phyloP scores from a whole-genome alignment of 1,140 invertebrate species.

The Epicauta chinensis region DNA sequence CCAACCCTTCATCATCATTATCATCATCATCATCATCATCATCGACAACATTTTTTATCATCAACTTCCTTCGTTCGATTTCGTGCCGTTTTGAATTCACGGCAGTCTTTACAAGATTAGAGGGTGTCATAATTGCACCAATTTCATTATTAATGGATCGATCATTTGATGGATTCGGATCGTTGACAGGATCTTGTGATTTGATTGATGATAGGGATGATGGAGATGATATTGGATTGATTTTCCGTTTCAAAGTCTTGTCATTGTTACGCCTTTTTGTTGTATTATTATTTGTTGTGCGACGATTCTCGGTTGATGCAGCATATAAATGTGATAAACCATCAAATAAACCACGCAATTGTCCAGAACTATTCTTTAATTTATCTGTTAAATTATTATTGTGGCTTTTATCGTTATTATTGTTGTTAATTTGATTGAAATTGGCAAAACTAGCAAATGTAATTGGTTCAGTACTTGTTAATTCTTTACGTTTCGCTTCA shows the following conservation, averaged over 20 bases:
- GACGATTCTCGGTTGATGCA: slow-evolving; percentile 45
- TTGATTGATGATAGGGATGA: neutral
- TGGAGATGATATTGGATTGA: slow-evolving; percentile 7
- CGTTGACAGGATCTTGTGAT: neutral
- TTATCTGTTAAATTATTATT: slow-evolving; percentile 2
- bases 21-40: too few species aligned
- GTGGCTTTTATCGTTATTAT: slow-evolving; percentile 35
- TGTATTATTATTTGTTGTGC: slow-evolving; percentile 30
- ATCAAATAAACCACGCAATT: slow-evolving; percentile 72
- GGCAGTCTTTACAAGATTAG: slow-evolving; percentile 57
- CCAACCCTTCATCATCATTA: slow-evolving; percentile 30
- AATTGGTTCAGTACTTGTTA: slow-evolving; percentile 41
- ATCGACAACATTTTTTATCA: slow-evolving; percentile 9
- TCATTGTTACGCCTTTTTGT: neutral
- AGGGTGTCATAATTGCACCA: slow-evolving; percentile 48
- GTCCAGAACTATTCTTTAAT: slow-evolving; percentile 49
- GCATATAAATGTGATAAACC: slow-evolving; percentile 79
- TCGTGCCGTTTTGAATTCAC: slow-evolving; percentile 57
- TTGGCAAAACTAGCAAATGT: slow-evolving; percentile 41
- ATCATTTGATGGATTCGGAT: too few species aligned
- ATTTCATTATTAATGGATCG: neutral
- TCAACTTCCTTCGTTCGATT: slow-evolving; percentile 37
- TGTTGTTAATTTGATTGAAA: slow-evolving; percentile 37
- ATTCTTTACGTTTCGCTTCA: slow-evolving; percentile 47
- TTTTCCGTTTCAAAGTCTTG: slow-evolving; percentile 7